Percentiles rank a stretch among this genome's conserved stretches.
Evolutionary conservation across 2,113 vertebrate genomes (phyloP).

Genomic region (Tyrannus savana): DNA sequence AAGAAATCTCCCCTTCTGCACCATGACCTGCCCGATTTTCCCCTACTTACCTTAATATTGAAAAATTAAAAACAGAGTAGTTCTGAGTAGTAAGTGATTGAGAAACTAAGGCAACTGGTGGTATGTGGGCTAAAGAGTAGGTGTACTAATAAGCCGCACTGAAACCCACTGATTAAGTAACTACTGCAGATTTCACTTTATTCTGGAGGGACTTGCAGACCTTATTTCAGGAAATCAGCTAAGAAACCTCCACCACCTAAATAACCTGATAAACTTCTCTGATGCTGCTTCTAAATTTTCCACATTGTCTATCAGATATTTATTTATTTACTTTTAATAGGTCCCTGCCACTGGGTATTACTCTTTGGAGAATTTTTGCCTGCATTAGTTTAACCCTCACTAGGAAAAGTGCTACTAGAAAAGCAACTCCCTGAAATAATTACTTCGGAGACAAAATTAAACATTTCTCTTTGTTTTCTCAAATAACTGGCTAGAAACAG

Average conservation of each 20-base stretch:
- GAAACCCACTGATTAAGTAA: conserved; percentile 27
- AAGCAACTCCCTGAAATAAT: background rate
- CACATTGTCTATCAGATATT: background rate
- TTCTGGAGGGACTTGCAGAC: background rate
- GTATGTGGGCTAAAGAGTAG: conserved; percentile 51
- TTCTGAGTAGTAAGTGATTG: background rate
- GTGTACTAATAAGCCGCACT: background rate
- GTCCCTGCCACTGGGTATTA: background rate
- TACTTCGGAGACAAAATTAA: background rate
- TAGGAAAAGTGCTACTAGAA: background rate
- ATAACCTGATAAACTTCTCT: background rate
- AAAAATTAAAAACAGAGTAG: background rate
- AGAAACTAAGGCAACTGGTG: conserved; percentile 1
- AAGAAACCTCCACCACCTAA: background rate
- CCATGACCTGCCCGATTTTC: background rate
- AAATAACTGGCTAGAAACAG: background rate
- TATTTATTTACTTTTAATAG: background rate
- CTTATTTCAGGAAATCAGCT: background rate
- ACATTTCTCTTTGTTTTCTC: background rate
- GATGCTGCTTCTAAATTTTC: background rate
- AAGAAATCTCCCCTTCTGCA: background rate
- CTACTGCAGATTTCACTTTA: conserved; percentile 10
- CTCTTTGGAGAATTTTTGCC: background rate
- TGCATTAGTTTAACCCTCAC: background rate
- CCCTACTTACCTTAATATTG: background rate